phyloP scores from a whole-genome alignment of 2,113 vertebrate species.

The Brachionichthys hirsutus region DNA sequence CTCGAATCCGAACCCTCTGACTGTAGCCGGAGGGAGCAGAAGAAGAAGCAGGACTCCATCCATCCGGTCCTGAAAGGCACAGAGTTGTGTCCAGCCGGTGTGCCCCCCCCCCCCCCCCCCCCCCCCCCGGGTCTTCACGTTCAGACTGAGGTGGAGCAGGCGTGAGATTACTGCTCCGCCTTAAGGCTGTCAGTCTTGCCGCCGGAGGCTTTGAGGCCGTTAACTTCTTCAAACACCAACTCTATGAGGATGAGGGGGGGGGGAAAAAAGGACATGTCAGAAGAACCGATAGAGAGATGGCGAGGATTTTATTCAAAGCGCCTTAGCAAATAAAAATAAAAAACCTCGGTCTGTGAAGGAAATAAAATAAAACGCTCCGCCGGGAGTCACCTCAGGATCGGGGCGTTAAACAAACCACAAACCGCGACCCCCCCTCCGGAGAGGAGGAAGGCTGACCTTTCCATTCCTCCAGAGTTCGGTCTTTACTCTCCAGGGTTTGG shows the following conservation, averaged over 20 bases:
- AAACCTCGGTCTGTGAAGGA: too few species aligned
- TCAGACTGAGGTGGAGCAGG: conserved; percentile 18
- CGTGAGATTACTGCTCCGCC: conserved; percentile 81
- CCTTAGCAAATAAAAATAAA: too few species aligned
- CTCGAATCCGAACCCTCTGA: conserved; percentile 9
- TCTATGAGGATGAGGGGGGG: conserved; percentile 70
- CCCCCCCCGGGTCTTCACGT: too few species aligned
- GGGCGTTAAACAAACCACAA: too few species aligned
- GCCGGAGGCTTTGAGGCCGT: conserved; percentile 85
- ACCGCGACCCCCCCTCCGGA: too few species aligned
- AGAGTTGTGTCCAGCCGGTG: too few species aligned
- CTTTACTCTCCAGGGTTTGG: conserved; percentile 90
- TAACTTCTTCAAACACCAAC: conserved; percentile 92
- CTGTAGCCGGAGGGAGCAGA: conserved; percentile 7
- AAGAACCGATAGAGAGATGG: too few species aligned
- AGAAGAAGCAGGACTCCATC: conserved; percentile 45
- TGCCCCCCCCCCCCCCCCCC: too few species aligned
- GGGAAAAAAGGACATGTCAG: not conserved
- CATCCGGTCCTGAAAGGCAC: conserved; percentile 22
- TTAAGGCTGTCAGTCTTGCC: conserved; percentile 85
- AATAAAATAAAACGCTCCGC: too few species aligned
- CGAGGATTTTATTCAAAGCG: not conserved
- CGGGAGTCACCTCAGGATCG: too few species aligned
- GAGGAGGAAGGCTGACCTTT: conserved; percentile 79
- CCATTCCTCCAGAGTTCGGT: conserved; percentile 93